Evolutionary conservation across 2,797 vertebrate genomes (phyloP).

Genomic region (Adrianichthys oophorus): DNA sequence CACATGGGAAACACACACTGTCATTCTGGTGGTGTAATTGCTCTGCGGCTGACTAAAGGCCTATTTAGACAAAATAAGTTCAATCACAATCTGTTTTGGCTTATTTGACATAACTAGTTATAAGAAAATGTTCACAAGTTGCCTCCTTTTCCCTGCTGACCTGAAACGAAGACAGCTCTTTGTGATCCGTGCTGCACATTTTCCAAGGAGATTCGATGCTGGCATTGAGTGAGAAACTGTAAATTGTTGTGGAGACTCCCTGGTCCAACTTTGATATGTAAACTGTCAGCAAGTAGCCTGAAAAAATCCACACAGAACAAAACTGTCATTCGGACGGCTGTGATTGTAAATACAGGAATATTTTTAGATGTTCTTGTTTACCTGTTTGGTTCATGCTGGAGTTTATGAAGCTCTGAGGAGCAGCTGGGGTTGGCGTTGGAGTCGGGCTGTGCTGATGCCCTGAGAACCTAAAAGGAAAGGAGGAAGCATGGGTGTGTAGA

Average conservation of each 20-base stretch:
- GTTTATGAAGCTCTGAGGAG: conserved; percentile 26
- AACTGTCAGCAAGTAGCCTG: conserved; percentile 86
- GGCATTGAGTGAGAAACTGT: conserved; percentile 90
- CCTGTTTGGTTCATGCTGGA: conserved; percentile 55
- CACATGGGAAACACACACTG: conserved; percentile 93
- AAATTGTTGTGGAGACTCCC: conserved; percentile 79
- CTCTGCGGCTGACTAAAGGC: conserved; percentile 90
- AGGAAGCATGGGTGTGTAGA: conserved; percentile 80
- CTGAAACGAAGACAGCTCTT: conserved; percentile 93
- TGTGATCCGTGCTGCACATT: conserved; percentile 76
- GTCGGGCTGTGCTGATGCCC: conserved; percentile 55
- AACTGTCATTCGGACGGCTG: neutral
- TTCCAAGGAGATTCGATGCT: conserved; percentile 87
- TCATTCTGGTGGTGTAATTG: conserved; percentile 96
- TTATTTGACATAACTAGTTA: neutral
- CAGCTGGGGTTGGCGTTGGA: conserved; percentile 19
- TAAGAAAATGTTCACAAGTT: neutral
- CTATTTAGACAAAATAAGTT: conserved; percentile 71
- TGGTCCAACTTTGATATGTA: conserved; percentile 87
- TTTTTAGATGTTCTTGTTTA: conserved; percentile 24
- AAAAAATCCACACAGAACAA: conserved; percentile 10
- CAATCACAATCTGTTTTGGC: conserved; percentile 28
- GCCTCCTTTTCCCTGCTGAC: conserved; percentile 65
- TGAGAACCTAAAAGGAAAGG: conserved; percentile 81
- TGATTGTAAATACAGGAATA: neutral